Conservation (phyloP, 53 echinoderm and acorn worm genomes). For the Antedon mediterranea region DNA sequence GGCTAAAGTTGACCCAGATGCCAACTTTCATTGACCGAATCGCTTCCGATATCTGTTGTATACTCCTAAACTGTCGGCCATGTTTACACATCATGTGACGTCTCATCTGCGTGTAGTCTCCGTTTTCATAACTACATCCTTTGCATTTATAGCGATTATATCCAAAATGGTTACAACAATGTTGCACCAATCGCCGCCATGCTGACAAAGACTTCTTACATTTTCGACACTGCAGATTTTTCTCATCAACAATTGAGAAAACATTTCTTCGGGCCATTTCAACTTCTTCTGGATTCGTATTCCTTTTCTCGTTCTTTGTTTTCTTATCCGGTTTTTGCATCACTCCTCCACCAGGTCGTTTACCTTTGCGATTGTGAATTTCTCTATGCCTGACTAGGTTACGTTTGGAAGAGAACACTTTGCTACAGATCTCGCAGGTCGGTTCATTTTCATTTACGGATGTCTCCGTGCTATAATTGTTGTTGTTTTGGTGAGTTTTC, state of each 20-base stretch:
- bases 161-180: conserved; percentile 87
- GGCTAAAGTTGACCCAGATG: conserved; percentile 65
- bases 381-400: conserved; percentile 81
- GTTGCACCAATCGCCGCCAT: conserved; percentile 62
- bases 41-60: conserved; percentile 74
- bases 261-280: conserved; percentile 60
- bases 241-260: conserved; percentile 80
- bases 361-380: conserved; percentile 47
- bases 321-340: conserved; percentile 13
- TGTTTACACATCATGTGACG: conserved; percentile 94
- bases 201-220: conserved; percentile 73
- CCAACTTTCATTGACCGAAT: conserved; percentile 88
- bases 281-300: conserved; percentile 32
- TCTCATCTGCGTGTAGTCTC: conserved; percentile 88
- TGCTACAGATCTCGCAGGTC: conserved; percentile 66
- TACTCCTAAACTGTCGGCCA: conserved; percentile 73
- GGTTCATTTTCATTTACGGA: conserved; percentile 18
- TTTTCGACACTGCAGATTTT: conserved; percentile 61
- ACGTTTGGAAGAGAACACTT: conserved; percentile 72
- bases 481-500: not conserved
- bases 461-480: conserved; percentile 26
- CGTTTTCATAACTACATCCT: conserved; percentile 70
- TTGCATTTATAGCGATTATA: conserved; percentile 80
- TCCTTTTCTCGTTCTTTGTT: conserved; percentile 6
- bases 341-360: not conserved